Base-by-base conservation (phyloP, 1,140 invertebrate species). In the Agrypnia vestita region DNA sequence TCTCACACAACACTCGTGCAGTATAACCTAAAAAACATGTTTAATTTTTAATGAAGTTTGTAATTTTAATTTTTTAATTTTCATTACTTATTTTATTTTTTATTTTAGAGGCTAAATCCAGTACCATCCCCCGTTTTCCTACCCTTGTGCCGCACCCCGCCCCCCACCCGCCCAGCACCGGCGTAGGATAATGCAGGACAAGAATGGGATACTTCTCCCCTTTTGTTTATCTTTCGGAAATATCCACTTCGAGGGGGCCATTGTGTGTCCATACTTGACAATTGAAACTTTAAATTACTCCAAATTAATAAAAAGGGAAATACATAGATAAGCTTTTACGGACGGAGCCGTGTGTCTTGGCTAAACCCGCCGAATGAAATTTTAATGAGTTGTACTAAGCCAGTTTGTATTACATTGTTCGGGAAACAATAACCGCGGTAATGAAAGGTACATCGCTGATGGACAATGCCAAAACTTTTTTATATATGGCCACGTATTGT, bases 201-300 rank as follows among this genome's bases (percentile, higher is more conserved):
- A 82, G 78, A 80, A 80, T 73, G 75, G 78, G 64, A 79, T 78
- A 56, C 73, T n/a, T 56, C 72, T 53, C 75, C 69, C 69, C 69
- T 73, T 72, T 80, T 82, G 78, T 82, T 82, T 82, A 82, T 80
- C 81, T 82, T 82, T 82, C 25, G 78, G 75, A 80, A 78, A 82
- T 82, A 80, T 82, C 78, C 53, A 61, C 59, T 72, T 67, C 73
- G 75, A 74, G 72, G 17, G 73, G 19, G 10, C 51, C 71, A 78
- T 80, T 78, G 59, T 78, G 25, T 61, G 78, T 79, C 47, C 78
- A 77, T 79, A 76, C 81, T 72, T 82, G 74, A 82, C 78, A 79
- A 79, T 82, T 80, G 81, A 82, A 82, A 82, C 78, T 82, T 79
- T 80, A 80, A 79, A 82, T 82, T 82, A 76, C 78, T 55, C 79